Conservation (phyloP, 2,888 invertebrate species). For the Lysandra bellargus region DNA sequence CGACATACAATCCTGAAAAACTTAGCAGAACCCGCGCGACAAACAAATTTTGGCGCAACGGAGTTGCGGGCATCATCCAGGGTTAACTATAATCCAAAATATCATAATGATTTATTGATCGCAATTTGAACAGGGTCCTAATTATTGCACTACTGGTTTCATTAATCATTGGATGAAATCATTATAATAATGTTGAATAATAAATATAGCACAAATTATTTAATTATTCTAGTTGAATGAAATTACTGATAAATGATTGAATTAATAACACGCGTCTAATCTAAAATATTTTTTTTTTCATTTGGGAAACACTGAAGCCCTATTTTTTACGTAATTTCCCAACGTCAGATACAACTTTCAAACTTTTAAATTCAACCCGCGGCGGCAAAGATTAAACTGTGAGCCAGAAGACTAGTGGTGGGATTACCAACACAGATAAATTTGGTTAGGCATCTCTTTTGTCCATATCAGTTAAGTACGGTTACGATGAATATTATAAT, state of each 20-base stretch:
- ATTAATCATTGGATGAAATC: too few relatives aligned
- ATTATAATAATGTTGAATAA: too few relatives aligned
- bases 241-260: too few relatives aligned
- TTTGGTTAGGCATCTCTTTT: background rate
- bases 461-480: background rate
- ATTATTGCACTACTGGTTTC: too few relatives aligned
- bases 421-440: background rate
- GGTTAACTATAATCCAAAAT: background rate
- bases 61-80: too few relatives aligned
- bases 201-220: too few relatives aligned
- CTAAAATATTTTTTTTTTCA: background rate
- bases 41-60: too few relatives aligned
- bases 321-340: background rate
- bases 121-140: too few relatives aligned
- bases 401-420: background rate
- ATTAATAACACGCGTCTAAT: too few relatives aligned
- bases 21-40: too few relatives aligned
- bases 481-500: background rate
- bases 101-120: background rate
- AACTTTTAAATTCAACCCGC: background rate
- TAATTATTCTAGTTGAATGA: too few relatives aligned
- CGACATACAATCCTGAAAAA: too few relatives aligned
- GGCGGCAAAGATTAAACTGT: background rate
- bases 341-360: background rate
- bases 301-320: background rate